Evolutionary conservation across 2,888 invertebrate genomes (phyloP), one percentile per base, ranked within the genome.

Genomic region (Macrophya alboannulata): DNA sequence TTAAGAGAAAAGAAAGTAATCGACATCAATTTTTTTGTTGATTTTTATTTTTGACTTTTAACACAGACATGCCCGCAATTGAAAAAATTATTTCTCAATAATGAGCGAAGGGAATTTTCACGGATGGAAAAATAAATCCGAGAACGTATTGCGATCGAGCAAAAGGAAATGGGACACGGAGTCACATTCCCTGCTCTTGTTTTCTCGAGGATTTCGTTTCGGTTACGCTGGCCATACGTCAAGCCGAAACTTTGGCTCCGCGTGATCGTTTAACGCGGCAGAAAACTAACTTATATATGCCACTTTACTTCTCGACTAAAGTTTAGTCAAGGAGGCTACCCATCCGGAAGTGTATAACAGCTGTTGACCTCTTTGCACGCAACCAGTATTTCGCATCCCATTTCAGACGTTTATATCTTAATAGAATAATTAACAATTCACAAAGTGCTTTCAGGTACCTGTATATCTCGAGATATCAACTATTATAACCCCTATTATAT

Each of bases 181-280:
- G 45, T 62, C 62, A 62, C 40, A 62, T 62, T 81, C 9, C 21
- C 43, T 45, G 21, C 62, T 65, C 59, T 43, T 45, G 45, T 81
- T 81, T 81, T 81, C 62, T 81, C 17, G 43, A 51, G 81, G 40
- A 62, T 15, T 81, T 81, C 81, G 62, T 81, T 81, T 81, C 81
- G 25, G 81, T 81, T 81, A 81, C 81, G 62, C 62, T 37, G 81
- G 62, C 65, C 81, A 55, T 81, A 81, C 59, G 62, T 81, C 81
- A 81, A 62, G 62, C 43, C 65, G 25, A 81, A 81, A 81, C 62
- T 81, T 81, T 81, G 81, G 81, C 81, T 81, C 51, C 81, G 62
- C 81, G 81, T 65, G 81, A 81, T 81, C 81, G 81, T 81, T 81
- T 81, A 81, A 81, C 81, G 43, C 62, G 81, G 81, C 65, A 62